Evolutionary conservation across 2,888 invertebrate species (phyloP).

Genomic region (Chymomyza caudatula): DNA sequence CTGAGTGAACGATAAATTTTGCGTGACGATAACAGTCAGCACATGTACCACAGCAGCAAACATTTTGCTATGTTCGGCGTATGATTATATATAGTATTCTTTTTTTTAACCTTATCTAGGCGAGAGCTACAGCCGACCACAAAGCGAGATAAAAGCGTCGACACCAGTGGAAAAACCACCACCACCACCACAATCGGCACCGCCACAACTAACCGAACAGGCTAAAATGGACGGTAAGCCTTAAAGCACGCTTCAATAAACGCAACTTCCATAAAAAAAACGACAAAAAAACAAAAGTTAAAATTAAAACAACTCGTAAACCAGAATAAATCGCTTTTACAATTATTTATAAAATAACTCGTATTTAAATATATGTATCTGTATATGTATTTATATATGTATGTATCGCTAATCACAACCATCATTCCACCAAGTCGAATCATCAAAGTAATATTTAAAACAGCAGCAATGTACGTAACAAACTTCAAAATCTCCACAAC

Average conservation of each 20-base stretch:
- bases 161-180: slow-evolving; percentile 82
- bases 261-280: slow-evolving; percentile 58
- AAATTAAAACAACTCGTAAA: slow-evolving; percentile 36
- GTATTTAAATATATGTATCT: slow-evolving; percentile 70
- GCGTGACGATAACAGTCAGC: no score
- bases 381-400: slow-evolving; percentile 61
- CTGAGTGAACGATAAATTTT: no score
- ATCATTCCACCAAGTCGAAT: slow-evolving; percentile 24
- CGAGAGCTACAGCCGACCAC: slow-evolving; percentile 89
- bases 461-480: slow-evolving; percentile 51
- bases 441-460: slow-evolving; percentile 51
- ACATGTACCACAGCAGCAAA: no score
- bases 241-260: slow-evolving; percentile 75
- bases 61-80: no score
- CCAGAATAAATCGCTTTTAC: slow-evolving; percentile 58
- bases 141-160: slow-evolving; percentile 91
- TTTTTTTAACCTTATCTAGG: slow-evolving; percentile 80
- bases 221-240: slow-evolving; percentile 80
- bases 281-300: slow-evolving; percentile 27
- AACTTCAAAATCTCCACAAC: slow-evolving; percentile 55
- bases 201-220: slow-evolving; percentile 82
- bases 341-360: slow-evolving; percentile 67
- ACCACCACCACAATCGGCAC: slow-evolving; percentile 84
- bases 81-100: no score
- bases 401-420: slow-evolving; percentile 66